These are phyloP conservation scores for Otocyon megalotis DNA, from an alignment of 2,113 vertebrate species.

Conservation along the genomic window DNA sequence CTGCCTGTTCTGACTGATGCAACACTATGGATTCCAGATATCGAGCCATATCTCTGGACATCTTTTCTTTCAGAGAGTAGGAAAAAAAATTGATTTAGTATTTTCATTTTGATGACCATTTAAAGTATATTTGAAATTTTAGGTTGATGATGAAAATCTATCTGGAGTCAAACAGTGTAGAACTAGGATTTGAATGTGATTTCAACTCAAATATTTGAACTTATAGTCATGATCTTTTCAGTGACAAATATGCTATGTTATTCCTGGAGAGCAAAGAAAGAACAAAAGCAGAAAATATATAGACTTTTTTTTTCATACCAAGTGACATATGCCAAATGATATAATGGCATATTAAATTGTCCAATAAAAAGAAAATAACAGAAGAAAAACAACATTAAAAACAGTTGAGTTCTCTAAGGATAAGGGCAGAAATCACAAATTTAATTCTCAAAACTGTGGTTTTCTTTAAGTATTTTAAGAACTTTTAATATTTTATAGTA, in stretches of 20 bases:
- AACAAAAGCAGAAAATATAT: background rate
- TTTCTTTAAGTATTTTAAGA: conserved; percentile 70
- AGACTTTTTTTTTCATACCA: background rate
- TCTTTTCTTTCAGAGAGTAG: background rate
- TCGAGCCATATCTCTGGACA: no score
- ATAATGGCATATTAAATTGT: background rate
- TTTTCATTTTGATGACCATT: background rate
- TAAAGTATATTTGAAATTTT: background rate
- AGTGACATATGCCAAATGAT: background rate
- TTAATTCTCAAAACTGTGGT: background rate
- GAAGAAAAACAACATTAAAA: background rate
- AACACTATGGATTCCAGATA: background rate
- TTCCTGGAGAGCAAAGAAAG: background rate
- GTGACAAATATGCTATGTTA: background rate
- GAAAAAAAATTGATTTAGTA: background rate
- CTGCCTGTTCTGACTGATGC: background rate
- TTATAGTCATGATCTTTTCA: background rate
- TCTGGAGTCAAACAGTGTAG: background rate
- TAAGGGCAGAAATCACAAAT: background rate
- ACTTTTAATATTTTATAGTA: conserved; percentile 8
- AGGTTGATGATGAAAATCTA: background rate
- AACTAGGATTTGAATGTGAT: background rate
- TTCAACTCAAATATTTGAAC: background rate
- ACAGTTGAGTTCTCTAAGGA: background rate
- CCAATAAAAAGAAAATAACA: conserved; percentile 17